Conservation (phyloP, 2,888 invertebrate species). For the Xestoiulus laeticollis region DNA sequence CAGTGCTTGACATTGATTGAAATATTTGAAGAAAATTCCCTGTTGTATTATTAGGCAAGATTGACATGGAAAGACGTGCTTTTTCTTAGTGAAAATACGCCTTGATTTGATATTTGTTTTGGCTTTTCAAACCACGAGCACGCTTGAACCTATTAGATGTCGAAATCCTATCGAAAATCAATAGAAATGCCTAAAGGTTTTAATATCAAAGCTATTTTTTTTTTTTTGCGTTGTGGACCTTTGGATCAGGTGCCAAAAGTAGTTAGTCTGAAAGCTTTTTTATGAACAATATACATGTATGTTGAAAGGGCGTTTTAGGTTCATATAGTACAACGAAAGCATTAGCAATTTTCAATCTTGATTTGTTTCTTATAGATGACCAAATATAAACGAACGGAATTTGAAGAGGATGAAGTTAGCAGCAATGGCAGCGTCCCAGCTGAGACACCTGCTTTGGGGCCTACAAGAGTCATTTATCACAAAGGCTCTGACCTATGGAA, state of each 20-base stretch:
- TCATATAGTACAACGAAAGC: background rate
- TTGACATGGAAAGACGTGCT: background rate
- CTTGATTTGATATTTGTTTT: background rate
- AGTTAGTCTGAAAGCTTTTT: background rate
- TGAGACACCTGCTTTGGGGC: constrained; percentile 56
- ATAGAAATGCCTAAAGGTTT: background rate
- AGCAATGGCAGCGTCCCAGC: constrained; percentile 59
- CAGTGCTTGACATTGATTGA: background rate
- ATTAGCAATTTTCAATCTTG: background rate
- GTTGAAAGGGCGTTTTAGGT: background rate
- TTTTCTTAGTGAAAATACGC: background rate
- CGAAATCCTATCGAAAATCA: background rate
- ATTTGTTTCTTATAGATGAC: constrained; percentile 51
- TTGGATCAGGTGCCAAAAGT: background rate
- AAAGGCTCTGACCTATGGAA: constrained; percentile 58
- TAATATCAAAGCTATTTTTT: background rate
- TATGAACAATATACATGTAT: background rate
- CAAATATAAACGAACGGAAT: constrained; percentile 59
- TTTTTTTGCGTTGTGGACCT: background rate
- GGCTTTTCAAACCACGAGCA: background rate
- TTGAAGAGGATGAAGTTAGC: constrained; percentile 59
- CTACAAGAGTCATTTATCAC: constrained; percentile 53
- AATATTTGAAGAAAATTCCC: background rate
- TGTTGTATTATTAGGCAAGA: background rate
- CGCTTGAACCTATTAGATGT: background rate